Evolutionary conservation across 2,113 vertebrate genomes (phyloP).

Genomic region (Perognathus longimembris): DNA sequence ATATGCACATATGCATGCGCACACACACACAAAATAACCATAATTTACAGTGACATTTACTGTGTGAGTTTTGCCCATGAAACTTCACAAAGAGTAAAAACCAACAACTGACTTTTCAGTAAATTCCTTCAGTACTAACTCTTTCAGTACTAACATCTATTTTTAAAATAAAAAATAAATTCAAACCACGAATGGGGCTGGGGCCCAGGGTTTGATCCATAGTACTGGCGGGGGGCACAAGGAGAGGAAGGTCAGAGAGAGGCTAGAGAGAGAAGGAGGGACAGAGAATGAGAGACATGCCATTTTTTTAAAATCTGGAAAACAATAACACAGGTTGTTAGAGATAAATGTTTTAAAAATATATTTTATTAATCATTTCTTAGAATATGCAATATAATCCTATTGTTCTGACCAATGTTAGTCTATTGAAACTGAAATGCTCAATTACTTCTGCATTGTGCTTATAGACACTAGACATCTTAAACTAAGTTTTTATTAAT

Average conservation of each 20-base stretch:
- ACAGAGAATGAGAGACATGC: background rate
- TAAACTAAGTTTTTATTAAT: background rate
- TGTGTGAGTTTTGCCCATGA: background rate
- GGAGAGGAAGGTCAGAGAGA: too few species aligned
- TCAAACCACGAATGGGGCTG: too few species aligned
- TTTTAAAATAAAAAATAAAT: too few species aligned
- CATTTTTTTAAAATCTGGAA: slow-evolving; percentile 4
- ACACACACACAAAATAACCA: too few species aligned
- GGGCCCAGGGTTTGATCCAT: too few species aligned
- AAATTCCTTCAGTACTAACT: background rate
- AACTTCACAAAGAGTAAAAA: slow-evolving; percentile 30
- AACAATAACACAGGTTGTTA: background rate
- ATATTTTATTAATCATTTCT: background rate
- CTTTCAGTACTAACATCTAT: background rate
- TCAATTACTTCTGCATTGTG: background rate
- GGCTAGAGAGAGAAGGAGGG: too few species aligned
- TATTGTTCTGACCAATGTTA: background rate
- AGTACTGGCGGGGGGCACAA: too few species aligned
- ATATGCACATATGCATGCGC: too few species aligned
- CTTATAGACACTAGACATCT: background rate
- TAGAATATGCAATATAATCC: slow-evolving; percentile 1
- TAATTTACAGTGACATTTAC: background rate
- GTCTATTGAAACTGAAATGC: slow-evolving; percentile 32
- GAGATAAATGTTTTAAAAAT: background rate
- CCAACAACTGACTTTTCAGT: background rate